phyloP scores from a whole-genome alignment of 2,888 invertebrate species.

The Idaea dimidiata region DNA sequence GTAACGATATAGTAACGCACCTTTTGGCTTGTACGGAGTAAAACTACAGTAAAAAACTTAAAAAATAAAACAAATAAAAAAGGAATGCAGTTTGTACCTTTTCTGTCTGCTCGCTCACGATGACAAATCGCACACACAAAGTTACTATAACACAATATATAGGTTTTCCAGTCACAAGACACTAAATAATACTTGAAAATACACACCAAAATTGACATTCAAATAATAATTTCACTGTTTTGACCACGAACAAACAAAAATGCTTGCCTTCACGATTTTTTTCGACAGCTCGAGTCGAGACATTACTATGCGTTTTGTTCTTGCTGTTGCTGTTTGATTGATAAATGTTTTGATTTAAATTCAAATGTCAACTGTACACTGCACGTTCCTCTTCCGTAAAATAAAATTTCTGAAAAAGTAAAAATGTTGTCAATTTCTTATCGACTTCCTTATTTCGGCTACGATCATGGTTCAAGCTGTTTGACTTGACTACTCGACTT shows the following conservation, averaged over 20 bases:
- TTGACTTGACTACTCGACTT: too few species aligned
- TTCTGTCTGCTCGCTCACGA: conserved; percentile 32
- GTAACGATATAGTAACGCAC: not conserved
- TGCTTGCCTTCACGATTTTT: conserved; percentile 15
- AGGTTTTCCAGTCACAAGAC: conserved; percentile 7
- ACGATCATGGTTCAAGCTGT: too few species aligned
- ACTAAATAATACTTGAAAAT: conserved; percentile 9
- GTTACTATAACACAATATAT: not conserved
- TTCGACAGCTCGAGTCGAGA: conserved; percentile 13
- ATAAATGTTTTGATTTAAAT: not conserved
- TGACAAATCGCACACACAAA: conserved; percentile 24
- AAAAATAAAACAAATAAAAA: conserved; percentile 20
- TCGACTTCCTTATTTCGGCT: too few species aligned
- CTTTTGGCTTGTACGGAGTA: not conserved
- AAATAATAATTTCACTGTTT: not conserved
- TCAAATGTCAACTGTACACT: not conserved
- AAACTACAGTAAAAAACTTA: not conserved
- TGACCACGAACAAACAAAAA: conserved; percentile 18
- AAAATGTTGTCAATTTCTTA: too few species aligned
- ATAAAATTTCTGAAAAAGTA: too few species aligned
- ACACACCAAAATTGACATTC: not conserved
- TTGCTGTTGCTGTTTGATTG: not conserved
- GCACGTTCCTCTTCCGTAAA: too few species aligned
- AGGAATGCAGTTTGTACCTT: conserved; percentile 42
- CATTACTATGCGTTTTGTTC: conserved; percentile 7